phyloP scores from a whole-genome alignment of 2,113 vertebrate genomes.

The Oxyura jamaicensis region DNA sequence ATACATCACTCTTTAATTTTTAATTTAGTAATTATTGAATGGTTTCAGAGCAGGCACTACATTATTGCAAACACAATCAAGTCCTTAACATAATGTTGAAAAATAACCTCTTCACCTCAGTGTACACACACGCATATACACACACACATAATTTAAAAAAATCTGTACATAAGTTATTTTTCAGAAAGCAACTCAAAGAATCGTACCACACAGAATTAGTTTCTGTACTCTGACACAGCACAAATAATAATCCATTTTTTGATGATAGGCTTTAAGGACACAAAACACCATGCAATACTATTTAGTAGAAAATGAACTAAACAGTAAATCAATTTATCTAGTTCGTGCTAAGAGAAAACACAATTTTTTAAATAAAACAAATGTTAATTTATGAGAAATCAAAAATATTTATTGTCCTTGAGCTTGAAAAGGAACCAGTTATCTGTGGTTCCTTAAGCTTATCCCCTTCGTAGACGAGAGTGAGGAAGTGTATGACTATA shows the following conservation, averaged over 20 bases:
- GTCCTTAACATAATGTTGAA: conserved; percentile 61
- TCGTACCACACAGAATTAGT: conserved; percentile 25
- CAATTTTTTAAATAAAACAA: conserved; percentile 74
- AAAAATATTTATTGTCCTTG: conserved; percentile 78
- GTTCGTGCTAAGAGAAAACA: conserved; percentile 66
- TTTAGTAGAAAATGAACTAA: conserved; percentile 38
- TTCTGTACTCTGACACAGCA: conserved; percentile 56
- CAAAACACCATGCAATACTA: conserved; percentile 72
- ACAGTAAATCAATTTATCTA: conserved; percentile 41
- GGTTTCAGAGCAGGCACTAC: conserved; percentile 63
- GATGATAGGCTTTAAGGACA: conserved; percentile 36
- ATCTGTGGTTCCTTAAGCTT: conserved; percentile 55
- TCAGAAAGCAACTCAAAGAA: conserved; percentile 37
- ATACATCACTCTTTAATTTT: conserved; percentile 62
- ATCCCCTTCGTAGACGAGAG: conserved; percentile 48
- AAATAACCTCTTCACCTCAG: conserved; percentile 57
- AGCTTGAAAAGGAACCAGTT: conserved; percentile 48
- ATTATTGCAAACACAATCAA: conserved; percentile 68
- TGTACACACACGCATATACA: background rate
- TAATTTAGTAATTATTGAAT: conserved; percentile 60
- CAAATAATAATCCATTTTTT: conserved; percentile 48
- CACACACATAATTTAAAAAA: conserved; percentile 68
- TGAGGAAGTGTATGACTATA: background rate
- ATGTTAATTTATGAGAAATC: conserved; percentile 57
- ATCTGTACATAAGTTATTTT: conserved; percentile 49